A percentile compares a stretch with the other conserved stretches of the same genome.
Evolutionary conservation across 1,140 invertebrate genomes (phyloP).

Genomic region (Brachionus sp.): DNA sequence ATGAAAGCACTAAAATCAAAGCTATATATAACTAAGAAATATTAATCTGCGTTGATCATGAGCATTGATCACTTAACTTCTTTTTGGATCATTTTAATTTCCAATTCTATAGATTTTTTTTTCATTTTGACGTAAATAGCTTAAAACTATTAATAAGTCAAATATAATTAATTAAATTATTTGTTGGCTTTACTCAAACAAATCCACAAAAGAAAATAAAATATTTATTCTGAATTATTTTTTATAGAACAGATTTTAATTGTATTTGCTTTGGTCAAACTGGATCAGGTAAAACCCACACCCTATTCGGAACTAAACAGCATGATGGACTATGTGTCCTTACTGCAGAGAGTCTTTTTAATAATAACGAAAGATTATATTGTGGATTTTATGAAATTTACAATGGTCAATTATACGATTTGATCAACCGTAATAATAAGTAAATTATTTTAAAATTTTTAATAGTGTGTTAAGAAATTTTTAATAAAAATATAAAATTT

Average conservation of each 20-base stretch:
- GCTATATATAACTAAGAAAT: too few relatives aligned
- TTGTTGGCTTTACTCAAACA: background rate
- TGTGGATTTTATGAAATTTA: conserved; percentile 45
- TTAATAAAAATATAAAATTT: background rate
- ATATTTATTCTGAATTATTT: background rate
- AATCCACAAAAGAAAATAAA: background rate
- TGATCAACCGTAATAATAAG: conserved; percentile 31
- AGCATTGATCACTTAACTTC: too few relatives aligned
- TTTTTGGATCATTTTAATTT: background rate
- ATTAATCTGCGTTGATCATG: too few relatives aligned
- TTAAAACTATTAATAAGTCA: background rate
- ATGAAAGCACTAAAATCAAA: too few relatives aligned
- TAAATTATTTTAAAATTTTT: background rate
- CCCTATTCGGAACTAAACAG: conserved; percentile 27
- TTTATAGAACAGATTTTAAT: conserved; percentile 1
- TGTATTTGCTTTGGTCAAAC: conserved; percentile 46
- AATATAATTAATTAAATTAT: background rate
- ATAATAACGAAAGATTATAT: background rate
- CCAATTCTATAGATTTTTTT: background rate
- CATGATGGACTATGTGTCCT: conserved; percentile 22
- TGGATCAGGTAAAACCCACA: conserved; percentile 42
- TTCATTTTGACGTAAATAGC: background rate
- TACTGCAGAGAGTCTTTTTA: background rate
- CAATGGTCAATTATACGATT: conserved; percentile 37
- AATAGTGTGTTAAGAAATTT: background rate